A percentile compares a stretch with the other conserved stretches of the same genome.
Conservation (phyloP, 2,797 vertebrate species). For the Neomorphus geoffroyi region DNA sequence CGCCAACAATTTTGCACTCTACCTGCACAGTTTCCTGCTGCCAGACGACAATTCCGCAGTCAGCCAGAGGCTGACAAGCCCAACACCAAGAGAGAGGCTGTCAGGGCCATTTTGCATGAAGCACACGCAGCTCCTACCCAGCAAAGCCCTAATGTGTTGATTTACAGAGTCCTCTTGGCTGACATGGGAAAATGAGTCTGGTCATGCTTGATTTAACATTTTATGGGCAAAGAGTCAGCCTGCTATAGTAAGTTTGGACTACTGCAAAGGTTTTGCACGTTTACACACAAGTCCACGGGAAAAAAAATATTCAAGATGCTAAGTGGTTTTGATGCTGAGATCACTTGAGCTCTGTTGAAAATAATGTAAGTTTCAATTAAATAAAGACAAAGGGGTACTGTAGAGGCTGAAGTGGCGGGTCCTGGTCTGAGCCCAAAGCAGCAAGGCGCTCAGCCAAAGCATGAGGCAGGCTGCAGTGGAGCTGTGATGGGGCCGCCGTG, state of each 20-base stretch:
- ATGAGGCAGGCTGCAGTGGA: background rate
- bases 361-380: background rate
- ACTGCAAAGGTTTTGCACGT: constrained; percentile 23
- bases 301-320: background rate
- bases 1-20: background rate
- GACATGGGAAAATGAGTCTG: constrained; percentile 64
- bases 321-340: background rate
- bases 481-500: too few species aligned
- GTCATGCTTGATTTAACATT: constrained; percentile 68
- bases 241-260: constrained; percentile 38
- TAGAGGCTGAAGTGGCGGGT: background rate
- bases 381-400: background rate
- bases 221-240: constrained; percentile 52
- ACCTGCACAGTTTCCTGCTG: constrained; percentile 2
- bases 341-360: background rate
- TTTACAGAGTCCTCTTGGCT: constrained; percentile 63
- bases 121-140: constrained; percentile 38
- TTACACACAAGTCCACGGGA: background rate
- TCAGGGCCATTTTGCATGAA: constrained; percentile 58
- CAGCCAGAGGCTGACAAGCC: constrained; percentile 1
- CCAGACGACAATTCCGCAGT: background rate
- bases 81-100: constrained; percentile 13
- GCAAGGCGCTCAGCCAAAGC: background rate
- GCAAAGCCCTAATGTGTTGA: constrained; percentile 64
- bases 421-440: background rate